A percentile compares a stretch with the other conserved stretches of the same genome.
Evolutionary conservation across 2,797 vertebrate genomes (phyloP).

Genomic region (Potorous gilbertii): DNA sequence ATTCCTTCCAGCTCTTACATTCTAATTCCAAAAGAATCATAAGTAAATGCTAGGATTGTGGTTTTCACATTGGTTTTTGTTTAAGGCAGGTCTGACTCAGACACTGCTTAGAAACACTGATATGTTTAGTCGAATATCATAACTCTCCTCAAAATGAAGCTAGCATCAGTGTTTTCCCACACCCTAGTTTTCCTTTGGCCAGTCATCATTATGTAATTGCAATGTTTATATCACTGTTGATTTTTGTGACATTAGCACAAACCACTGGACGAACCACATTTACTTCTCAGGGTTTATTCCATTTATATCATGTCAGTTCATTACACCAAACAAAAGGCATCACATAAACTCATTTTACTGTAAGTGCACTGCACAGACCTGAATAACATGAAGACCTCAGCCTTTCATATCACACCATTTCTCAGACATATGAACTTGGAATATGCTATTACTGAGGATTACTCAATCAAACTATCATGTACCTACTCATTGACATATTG

Average conservation of each 20-base stretch:
- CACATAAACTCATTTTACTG: constrained; percentile 35
- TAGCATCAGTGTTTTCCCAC: constrained; percentile 73
- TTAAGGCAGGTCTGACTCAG: constrained; percentile 59
- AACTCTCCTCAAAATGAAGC: constrained; percentile 71
- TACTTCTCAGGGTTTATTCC: constrained; percentile 8
- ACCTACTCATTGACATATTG: neutral
- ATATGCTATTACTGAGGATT: neutral
- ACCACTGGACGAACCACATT: neutral
- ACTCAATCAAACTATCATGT: neutral
- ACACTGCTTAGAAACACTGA: constrained; percentile 57
- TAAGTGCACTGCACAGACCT: constrained; percentile 16
- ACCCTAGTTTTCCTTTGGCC: constrained; percentile 55
- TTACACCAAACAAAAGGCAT: constrained; percentile 19
- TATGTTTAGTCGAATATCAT: constrained; percentile 70
- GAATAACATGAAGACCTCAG: neutral
- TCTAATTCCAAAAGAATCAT: neutral
- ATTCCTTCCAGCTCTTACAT: neutral
- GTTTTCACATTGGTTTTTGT: constrained; percentile 37
- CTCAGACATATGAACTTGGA: neutral
- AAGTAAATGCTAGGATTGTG: neutral
- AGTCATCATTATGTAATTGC: neutral
- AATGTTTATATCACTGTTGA: neutral
- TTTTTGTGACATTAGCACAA: neutral
- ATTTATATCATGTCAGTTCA: constrained; percentile 37
- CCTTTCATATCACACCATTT: neutral